Conservation (phyloP, 1,140 invertebrate genomes). For the Macrobrachium rosenbergii region DNA sequence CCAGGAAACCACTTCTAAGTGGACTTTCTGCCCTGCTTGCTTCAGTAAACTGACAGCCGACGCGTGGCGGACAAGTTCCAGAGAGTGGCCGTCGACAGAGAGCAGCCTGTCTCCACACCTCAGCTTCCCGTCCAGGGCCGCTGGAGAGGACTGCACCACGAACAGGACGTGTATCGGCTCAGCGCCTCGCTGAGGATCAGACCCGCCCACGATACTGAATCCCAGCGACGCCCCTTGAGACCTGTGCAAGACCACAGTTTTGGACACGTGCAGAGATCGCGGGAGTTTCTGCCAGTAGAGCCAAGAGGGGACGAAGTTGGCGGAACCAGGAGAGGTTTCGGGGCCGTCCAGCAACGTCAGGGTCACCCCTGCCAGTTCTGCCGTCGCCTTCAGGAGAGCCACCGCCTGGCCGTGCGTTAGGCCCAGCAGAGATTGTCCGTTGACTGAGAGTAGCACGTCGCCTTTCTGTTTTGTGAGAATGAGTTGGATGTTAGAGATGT, state of each 20-base stretch:
- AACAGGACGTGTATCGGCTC: conserved; percentile 74
- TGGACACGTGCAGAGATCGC: conserved; percentile 72
- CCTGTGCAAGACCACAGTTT: conserved; percentile 71
- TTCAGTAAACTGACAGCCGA: conserved; percentile 72
- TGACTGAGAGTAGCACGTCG: conserved; percentile 73
- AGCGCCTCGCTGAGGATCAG: conserved; percentile 70
- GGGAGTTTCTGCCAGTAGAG: conserved; percentile 74
- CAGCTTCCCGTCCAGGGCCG: conserved; percentile 71
- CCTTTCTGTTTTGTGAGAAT: conserved; percentile 71
- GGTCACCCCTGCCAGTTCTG: conserved; percentile 69
- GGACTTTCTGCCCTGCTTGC: conserved; percentile 71
- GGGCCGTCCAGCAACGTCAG: conserved; percentile 72
- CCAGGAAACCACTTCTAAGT: conserved; percentile 72
- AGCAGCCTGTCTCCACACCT: conserved; percentile 74
- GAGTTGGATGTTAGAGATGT: background rate
- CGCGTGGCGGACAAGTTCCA: conserved; percentile 72
- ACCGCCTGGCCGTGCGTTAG: conserved; percentile 73
- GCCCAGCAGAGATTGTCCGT: conserved; percentile 71
- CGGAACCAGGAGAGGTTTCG: conserved; percentile 71
- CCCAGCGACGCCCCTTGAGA: conserved; percentile 70
- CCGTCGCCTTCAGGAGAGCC: conserved; percentile 71
- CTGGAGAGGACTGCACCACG: conserved; percentile 73
- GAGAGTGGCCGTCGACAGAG: conserved; percentile 72
- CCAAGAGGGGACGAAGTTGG: conserved; percentile 74
- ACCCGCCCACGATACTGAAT: conserved; percentile 74